phyloP scores from a whole-genome alignment of 2,888 invertebrate genomes.

The Ormyrus pomaceus region DNA sequence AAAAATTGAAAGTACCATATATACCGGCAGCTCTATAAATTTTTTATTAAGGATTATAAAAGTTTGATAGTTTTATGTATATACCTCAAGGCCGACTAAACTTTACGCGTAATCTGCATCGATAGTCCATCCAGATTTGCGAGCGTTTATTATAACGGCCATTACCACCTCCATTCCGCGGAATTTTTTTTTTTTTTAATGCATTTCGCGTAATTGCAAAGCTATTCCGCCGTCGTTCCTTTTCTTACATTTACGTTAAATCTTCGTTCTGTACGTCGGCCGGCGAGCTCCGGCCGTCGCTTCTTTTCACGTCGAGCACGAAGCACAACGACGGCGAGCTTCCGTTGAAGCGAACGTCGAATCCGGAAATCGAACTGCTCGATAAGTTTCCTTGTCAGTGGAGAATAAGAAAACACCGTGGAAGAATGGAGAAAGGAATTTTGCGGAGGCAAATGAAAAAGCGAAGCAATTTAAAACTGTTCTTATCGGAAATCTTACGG shows the following conservation, averaged over 20 bases:
- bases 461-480: slow-evolving; percentile 42
- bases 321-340: slow-evolving; percentile 29
- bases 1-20: neutral
- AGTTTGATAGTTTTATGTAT: too few species aligned
- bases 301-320: slow-evolving; percentile 35
- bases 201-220: slow-evolving; percentile 16
- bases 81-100: too few species aligned
- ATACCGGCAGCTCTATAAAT: too few species aligned
- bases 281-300: slow-evolving; percentile 13
- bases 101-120: too few species aligned
- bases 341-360: slow-evolving; percentile 40
- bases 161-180: neutral
- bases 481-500: slow-evolving; percentile 24
- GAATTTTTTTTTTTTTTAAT: neutral
- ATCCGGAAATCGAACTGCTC: slow-evolving; percentile 49
- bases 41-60: too few species aligned
- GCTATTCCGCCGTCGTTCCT: slow-evolving; percentile 2
- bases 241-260: neutral
- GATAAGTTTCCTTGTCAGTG: slow-evolving; percentile 50
- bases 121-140: too few species aligned
- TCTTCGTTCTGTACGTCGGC: neutral
- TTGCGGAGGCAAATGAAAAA: slow-evolving; percentile 37
- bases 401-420: slow-evolving; percentile 35
- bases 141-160: too few species aligned
- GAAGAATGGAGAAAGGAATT: slow-evolving; percentile 7